Evolutionary conservation across 2,797 vertebrate species (phyloP).

Genomic region (Dipus sagitta): DNA sequence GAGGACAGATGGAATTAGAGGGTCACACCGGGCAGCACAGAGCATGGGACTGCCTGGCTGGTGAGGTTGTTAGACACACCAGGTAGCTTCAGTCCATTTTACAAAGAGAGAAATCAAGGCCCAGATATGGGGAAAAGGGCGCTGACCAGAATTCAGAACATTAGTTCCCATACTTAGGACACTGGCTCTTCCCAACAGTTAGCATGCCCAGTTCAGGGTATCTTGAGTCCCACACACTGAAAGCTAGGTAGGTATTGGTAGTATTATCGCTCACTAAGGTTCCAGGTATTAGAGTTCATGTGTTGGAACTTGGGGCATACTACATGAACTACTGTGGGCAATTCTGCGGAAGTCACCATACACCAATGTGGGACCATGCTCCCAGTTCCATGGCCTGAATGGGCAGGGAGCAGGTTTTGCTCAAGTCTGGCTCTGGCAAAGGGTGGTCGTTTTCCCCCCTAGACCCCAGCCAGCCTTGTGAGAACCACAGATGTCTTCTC

Average conservation of each 20-base stretch:
- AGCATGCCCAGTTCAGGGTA: neutral
- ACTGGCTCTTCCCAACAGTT: neutral
- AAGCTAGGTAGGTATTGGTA: neutral
- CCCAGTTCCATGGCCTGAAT: neutral
- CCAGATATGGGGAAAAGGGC: neutral
- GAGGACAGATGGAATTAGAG: neutral
- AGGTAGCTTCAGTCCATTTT: too few species aligned
- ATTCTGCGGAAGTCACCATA: accelerated
- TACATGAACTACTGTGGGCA: neutral
- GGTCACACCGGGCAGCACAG: neutral
- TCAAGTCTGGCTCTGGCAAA: neutral
- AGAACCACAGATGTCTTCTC: neutral
- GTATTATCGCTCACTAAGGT: neutral
- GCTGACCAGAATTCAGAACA: neutral
- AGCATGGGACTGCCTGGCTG: accelerated
- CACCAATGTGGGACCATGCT: neutral
- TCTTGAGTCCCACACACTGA: neutral
- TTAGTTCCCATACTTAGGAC: neutral
- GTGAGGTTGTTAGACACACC: neutral
- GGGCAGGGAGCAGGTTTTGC: neutral
- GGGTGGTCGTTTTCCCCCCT: too few species aligned
- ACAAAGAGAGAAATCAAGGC: neutral
- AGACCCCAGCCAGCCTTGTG: accelerated
- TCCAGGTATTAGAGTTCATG: neutral
- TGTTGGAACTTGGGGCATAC: neutral